Percentiles rank a stretch among this genome's conserved stretches.
Evolutionary conservation across 2,113 vertebrate species (phyloP).

Genomic region (Microcebus jonahi): DNA sequence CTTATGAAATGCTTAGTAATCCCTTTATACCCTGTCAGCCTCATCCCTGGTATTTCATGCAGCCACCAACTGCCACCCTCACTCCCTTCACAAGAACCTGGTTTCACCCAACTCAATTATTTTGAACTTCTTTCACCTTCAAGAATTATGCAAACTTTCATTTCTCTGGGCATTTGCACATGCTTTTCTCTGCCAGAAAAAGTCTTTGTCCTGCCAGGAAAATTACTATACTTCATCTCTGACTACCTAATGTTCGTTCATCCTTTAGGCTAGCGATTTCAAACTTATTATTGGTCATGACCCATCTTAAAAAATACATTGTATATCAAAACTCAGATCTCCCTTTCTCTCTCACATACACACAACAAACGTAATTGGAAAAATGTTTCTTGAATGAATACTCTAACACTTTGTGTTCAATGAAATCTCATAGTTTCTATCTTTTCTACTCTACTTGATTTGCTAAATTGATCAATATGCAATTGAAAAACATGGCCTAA

Average conservation of each 20-base stretch:
- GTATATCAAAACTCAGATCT: not conserved
- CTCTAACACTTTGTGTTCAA: not conserved
- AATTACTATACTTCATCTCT: conserved; percentile 16
- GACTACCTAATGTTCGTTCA: not conserved
- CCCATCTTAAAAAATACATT: not conserved
- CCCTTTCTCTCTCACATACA: not conserved
- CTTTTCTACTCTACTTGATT: not conserved
- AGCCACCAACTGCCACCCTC: not conserved
- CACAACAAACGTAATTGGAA: not conserved
- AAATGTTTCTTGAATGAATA: not conserved
- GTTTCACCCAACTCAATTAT: not conserved
- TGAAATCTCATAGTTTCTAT: not conserved
- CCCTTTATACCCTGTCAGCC: not conserved
- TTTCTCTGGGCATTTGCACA: not conserved
- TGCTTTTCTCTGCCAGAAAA: not conserved
- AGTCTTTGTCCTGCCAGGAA: not conserved
- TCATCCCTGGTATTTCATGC: not conserved
- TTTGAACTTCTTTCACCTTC: not conserved
- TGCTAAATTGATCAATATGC: not conserved
- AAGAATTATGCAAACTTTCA: not conserved
- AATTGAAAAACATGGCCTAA: not conserved
- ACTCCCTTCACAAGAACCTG: not conserved
- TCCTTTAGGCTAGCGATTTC: not conserved
- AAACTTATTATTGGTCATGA: not conserved
- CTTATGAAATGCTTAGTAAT: not conserved